Evolutionary conservation across 1,140 invertebrate species (phyloP), one percentile per base, ranked within the genome.

Genomic region (Adelges cooleyi): DNA sequence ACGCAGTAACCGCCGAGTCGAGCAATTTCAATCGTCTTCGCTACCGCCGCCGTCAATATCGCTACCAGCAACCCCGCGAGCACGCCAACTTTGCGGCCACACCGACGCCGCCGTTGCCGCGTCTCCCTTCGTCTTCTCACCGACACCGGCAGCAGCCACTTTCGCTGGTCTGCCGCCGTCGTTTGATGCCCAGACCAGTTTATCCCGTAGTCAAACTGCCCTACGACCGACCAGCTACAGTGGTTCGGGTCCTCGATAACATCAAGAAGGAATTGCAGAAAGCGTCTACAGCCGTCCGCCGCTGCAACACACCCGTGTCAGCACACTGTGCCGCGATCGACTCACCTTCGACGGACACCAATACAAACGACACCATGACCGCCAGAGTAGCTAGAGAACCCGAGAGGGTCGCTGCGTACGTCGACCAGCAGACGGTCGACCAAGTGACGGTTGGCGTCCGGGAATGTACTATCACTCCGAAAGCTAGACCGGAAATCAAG

Each of bases 151-250:
- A 42, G 22, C 33, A 38, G 15, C 51, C 33, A 25, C 54, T 38
- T 20, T 38, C 54, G 15, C n/a, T 59, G 23, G 54, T 59, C 36
- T 59, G 54, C 10, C 54, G 54, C 40, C 54, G 54, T 40, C 40
- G 40, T 29, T 59, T 59, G 54, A 59, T 59, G 54, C 54, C 40
- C 40, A 59, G 40, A 11, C 54, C 54, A 17, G 54, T 59, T 15
- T 59, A 27, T 5, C 54, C 54, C 3, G 17, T 59, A 11, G 54
- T 59, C 18, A 20, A 40, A n/a, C 38, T 59, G 25, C 54, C 54
- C 10, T 59, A 59, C 54, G 54, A 59, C 17, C 36, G 17, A 59
- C 54, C 54, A n/a, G 20, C 40, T 10, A n/a, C 22, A 6, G 54
- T 59, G 15, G 25, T 15, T 2, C 54, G 54, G 22, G n/a, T 59